Percentiles rank a stretch among this genome's conserved stretches.
These are phyloP conservation scores for Zootoca vivipara DNA, from an alignment of 2,113 vertebrate species.

Conservation along the genomic window DNA sequence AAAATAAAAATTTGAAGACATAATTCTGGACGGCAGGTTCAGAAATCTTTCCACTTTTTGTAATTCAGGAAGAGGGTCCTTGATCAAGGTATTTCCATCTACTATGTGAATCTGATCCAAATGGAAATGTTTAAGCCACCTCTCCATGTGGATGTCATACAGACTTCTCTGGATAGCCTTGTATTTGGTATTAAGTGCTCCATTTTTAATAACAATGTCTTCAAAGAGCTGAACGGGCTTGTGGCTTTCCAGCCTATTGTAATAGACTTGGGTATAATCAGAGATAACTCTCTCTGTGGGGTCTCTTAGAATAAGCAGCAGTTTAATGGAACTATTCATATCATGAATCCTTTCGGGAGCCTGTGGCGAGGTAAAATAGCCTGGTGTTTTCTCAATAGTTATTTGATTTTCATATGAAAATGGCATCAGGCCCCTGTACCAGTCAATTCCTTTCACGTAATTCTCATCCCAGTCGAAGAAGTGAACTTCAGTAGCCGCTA, in stretches of 20 bases:
- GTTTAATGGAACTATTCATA: conserved; percentile 92
- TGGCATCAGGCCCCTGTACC: conserved; percentile 91
- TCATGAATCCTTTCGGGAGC: conserved; percentile 88
- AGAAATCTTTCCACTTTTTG: conserved; percentile 91
- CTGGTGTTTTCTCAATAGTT: conserved; percentile 94
- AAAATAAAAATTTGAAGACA: conserved; percentile 93
- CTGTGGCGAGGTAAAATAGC: conserved; percentile 90
- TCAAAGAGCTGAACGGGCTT: conserved; percentile 93
- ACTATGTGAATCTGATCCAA: conserved; percentile 92
- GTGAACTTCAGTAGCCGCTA: conserved; percentile 92
- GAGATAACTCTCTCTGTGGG: conserved; percentile 91
- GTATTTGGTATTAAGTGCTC: conserved; percentile 88
- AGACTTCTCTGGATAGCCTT: conserved; percentile 94
- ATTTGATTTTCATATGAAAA: conserved; percentile 91
- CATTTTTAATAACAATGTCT: conserved; percentile 90
- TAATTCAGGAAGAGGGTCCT: conserved; percentile 88
- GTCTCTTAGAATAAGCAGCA: conserved; percentile 90
- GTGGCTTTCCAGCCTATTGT: conserved; percentile 91
- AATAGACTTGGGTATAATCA: conserved; percentile 95
- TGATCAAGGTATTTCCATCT: conserved; percentile 90
- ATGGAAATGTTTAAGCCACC: conserved; percentile 90
- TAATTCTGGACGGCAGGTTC: conserved; percentile 86
- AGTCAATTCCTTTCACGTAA: conserved; percentile 89
- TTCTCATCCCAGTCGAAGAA: conserved; percentile 97
- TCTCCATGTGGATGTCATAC: conserved; percentile 90